Conservation (phyloP, 1,140 invertebrate genomes). For the Diorhabda carinulata region DNA sequence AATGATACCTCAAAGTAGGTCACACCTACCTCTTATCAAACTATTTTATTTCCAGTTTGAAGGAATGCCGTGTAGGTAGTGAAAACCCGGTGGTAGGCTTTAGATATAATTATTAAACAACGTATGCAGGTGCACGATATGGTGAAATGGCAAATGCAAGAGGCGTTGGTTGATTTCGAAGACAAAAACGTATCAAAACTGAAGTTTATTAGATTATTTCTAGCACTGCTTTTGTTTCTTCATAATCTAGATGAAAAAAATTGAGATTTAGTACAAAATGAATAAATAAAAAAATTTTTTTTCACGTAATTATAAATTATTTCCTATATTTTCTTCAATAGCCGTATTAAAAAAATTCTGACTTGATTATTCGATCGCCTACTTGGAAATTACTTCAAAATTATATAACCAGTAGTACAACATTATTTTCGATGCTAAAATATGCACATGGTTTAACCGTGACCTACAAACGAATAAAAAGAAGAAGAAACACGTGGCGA, state of each 20-base stretch:
- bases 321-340: no score
- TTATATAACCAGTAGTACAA: not conserved
- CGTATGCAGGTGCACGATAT: not conserved
- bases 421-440: not conserved
- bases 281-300: no score
- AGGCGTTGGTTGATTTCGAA: conserved; percentile 2
- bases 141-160: conserved; percentile 8
- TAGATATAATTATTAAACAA: not conserved
- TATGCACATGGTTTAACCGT: not conserved
- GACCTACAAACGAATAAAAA: not conserved
- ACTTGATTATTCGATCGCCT: no score
- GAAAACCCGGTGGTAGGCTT: not conserved
- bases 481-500: not conserved
- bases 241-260: no score
- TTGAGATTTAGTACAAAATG: no score
- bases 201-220: not conserved
- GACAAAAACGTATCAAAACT: not conserved
- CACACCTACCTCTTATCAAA: no score
- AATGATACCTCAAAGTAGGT: no score
- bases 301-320: no score
- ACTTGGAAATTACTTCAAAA: not conserved
- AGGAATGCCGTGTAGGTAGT: not conserved
- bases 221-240: no score
- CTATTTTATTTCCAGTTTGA: no score
- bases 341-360: no score